Conservation (phyloP, 2,888 invertebrate genomes). For the Allygus modestus region DNA sequence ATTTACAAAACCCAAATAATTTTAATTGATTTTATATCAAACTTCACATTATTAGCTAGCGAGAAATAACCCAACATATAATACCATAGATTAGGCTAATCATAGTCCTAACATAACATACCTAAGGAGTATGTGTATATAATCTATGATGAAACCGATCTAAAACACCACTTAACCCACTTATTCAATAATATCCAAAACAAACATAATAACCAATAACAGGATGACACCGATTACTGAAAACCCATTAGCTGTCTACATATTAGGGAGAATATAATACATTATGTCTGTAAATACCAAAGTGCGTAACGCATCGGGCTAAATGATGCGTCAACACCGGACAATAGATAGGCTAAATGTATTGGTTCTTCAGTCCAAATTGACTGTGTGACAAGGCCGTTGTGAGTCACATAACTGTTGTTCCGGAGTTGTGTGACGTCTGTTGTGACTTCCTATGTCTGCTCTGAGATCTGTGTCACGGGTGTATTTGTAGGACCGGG, state of each 20-base stretch:
- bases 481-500: background rate
- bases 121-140: no score
- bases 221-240: background rate
- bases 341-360: slow-evolving; percentile 37
- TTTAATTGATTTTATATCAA: no score
- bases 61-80: no score
- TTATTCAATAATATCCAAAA: no score
- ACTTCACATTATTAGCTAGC: no score
- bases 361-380: slow-evolving; percentile 26
- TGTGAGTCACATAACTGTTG: slow-evolving; percentile 7
- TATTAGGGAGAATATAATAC: background rate
- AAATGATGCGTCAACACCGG: slow-evolving; percentile 1
- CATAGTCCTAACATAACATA: no score
- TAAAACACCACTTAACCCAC: no score
- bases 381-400: background rate
- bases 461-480: background rate
- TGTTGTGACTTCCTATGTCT: no score
- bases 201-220: background rate
- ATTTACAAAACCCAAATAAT: no score
- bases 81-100: no score
- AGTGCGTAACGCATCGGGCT: slow-evolving; percentile 7
- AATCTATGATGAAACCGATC: no score
- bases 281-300: slow-evolving; percentile 22
- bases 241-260: slow-evolving; percentile 23
- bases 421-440: background rate